Percentiles rank a stretch among this genome's conserved stretches.
phyloP scores from a whole-genome alignment of 2,888 invertebrate genomes.

The Aphidoletes aphidimyza region DNA sequence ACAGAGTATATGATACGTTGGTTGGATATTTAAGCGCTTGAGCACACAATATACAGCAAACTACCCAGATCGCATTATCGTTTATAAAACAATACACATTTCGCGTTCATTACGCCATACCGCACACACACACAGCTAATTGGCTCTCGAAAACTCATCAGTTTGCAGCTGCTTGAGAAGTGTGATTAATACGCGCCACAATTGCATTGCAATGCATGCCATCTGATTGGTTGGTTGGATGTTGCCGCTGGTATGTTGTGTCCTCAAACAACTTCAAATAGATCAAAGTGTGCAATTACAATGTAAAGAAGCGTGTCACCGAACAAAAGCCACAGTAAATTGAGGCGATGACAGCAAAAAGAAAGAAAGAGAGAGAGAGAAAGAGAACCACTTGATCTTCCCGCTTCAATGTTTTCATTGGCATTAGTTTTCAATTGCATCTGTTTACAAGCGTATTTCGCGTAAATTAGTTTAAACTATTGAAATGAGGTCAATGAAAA shows the following conservation, averaged over 20 bases:
- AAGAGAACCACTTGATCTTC: no score
- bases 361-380: no score
- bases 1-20: not conserved
- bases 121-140: not conserved
- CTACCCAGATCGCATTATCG: not conserved
- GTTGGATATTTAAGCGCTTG: not conserved
- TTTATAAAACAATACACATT: slow-evolving; percentile 8
- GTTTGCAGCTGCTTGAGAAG: not conserved
- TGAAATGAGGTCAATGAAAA: slow-evolving; percentile 44
- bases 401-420: not conserved
- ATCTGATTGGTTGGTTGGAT: not conserved
- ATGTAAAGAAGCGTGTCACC: not conserved
- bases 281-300: not conserved
- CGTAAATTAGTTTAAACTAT: slow-evolving; percentile 19
- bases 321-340: not conserved
- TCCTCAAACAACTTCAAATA: not conserved
- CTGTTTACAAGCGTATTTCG: slow-evolving; percentile 38
- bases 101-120: not conserved
- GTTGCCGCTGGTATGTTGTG: not conserved
- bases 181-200: slow-evolving; percentile 31
- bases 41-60: not conserved
- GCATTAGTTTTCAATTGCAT: slow-evolving; percentile 36
- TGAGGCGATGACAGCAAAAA: no score
- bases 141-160: slow-evolving; percentile 45
- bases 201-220: not conserved